phyloP scores from a whole-genome alignment of 2,113 vertebrate genomes.

The Myanophis thanlyinensis region DNA sequence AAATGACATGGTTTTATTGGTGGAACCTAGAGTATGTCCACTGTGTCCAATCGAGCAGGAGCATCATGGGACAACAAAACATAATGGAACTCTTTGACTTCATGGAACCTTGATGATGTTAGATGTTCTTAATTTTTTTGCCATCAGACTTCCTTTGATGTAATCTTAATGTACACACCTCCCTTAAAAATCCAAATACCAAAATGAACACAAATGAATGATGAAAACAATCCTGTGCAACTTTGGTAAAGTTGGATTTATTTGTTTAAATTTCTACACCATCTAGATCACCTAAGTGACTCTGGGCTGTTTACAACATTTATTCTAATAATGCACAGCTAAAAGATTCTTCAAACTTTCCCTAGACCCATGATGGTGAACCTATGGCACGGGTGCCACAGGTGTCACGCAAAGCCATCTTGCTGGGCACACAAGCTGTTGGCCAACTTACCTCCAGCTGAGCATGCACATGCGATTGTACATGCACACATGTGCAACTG shows the following conservation, averaged over 20 bases:
- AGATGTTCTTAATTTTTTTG: neutral
- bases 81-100: neutral
- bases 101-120: neutral
- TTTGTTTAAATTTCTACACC: neutral
- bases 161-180: neutral
- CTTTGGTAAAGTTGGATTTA: neutral
- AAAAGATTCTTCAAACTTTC: neutral
- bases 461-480: too few relatives aligned
- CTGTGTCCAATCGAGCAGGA: neutral
- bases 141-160: neutral
- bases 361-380: too few relatives aligned
- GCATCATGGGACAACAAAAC: neutral
- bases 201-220: neutral
- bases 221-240: neutral
- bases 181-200: neutral
- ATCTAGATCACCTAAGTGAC: neutral
- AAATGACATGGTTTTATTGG: neutral
- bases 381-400: too few relatives aligned
- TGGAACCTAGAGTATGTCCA: neutral
- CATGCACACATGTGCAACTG: too few relatives aligned
- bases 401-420: too few relatives aligned
- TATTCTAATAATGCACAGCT: neutral
- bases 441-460: too few relatives aligned
- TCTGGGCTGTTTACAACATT: neutral
- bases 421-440: too few relatives aligned